Conservation (phyloP, 2,888 invertebrate genomes). For the Agriopis aurantiaria region DNA sequence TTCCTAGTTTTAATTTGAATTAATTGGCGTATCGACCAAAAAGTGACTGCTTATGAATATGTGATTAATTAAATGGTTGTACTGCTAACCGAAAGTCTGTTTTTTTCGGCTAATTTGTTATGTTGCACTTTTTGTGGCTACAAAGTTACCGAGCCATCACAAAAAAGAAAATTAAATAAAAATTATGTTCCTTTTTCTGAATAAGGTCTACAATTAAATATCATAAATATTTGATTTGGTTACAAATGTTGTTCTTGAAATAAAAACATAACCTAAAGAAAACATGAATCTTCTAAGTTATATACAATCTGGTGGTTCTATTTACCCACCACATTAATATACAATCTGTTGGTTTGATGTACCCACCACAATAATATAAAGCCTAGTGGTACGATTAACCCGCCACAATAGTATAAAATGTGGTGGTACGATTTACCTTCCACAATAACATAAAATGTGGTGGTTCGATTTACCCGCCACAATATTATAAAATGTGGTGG, state of each 20-base stretch:
- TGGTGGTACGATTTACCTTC: too few relatives aligned
- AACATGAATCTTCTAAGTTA: neutral
- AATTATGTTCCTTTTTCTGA: constrained; percentile 15
- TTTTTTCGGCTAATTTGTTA: constrained; percentile 28
- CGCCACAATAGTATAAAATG: too few relatives aligned
- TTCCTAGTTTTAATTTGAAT: constrained; percentile 25
- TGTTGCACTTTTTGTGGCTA: constrained; percentile 24
- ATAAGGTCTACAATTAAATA: constrained; percentile 17
- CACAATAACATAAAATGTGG: neutral
- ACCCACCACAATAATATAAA: neutral
- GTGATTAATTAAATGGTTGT: constrained; percentile 35
- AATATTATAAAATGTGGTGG: neutral
- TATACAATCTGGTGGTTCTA: neutral
- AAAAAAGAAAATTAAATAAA: neutral
- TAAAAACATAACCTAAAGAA: neutral
- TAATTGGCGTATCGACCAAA: constrained; percentile 42
- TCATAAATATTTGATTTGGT: neutral
- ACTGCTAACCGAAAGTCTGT: constrained; percentile 30
- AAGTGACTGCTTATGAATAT: constrained; percentile 39
- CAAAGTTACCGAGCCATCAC: neutral
- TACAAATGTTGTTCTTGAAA: neutral
- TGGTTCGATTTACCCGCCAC: neutral
- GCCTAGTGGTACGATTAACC: too few relatives aligned
- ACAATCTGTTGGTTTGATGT: neutral
- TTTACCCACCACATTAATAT: neutral